Conservation (phyloP, 1,140 invertebrate species). For the Venturia canescens region DNA sequence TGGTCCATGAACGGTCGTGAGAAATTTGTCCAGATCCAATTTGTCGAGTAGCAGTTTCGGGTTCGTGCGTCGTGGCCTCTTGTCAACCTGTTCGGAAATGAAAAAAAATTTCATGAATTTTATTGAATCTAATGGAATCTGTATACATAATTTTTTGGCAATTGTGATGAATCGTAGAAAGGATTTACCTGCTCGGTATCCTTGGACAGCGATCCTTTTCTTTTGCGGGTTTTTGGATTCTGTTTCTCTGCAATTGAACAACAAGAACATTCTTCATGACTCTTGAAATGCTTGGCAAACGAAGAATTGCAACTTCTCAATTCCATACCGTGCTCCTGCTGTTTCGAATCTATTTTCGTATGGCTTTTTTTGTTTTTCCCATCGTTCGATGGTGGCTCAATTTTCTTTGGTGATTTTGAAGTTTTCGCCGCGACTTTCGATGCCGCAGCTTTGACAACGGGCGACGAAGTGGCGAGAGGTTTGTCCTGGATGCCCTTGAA, state of each 20-base stretch:
- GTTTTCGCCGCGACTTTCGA: slow-evolving; percentile 49
- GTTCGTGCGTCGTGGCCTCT: slow-evolving; percentile 56
- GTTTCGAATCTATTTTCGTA: slow-evolving; percentile 6
- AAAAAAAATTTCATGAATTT: too few species aligned
- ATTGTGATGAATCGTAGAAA: too few species aligned
- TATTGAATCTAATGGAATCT: too few species aligned
- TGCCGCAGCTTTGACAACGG: slow-evolving; percentile 48
- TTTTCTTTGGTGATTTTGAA: slow-evolving; percentile 37
- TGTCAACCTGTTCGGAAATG: slow-evolving; percentile 54
- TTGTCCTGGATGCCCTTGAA: slow-evolving; percentile 34
- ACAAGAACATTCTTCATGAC: background rate
- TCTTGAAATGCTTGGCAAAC: background rate
- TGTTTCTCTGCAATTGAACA: slow-evolving; percentile 46
- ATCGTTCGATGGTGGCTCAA: slow-evolving; percentile 6
- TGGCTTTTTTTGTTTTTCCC: slow-evolving; percentile 37
- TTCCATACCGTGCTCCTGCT: slow-evolving; percentile 28
- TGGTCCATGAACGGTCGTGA: slow-evolving; percentile 65
- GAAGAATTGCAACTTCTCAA: slow-evolving; percentile 11
- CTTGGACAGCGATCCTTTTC: slow-evolving; percentile 52
- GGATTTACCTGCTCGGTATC: slow-evolving; percentile 58
- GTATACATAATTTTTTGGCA: too few species aligned
- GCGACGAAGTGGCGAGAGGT: slow-evolving; percentile 51
- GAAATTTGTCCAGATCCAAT: slow-evolving; percentile 65
- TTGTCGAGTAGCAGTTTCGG: slow-evolving; percentile 61
- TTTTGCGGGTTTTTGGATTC: slow-evolving; percentile 55